Evolutionary conservation across 2,113 vertebrate species (phyloP).

Genomic region (Gracilinanus agilis): DNA sequence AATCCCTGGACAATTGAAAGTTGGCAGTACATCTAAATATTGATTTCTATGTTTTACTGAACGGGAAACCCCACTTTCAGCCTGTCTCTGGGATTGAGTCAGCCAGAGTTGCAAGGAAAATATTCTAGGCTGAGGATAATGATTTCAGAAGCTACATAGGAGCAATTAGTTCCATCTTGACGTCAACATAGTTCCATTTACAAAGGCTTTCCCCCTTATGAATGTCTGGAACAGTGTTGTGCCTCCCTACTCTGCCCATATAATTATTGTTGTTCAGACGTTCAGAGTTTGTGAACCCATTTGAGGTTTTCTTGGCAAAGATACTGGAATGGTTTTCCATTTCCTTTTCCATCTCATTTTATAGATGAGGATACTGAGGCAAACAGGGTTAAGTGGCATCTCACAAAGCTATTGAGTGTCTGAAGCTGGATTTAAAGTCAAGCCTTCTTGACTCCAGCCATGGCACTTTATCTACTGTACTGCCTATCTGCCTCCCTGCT

Average conservation of each 20-base stretch:
- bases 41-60: background rate
- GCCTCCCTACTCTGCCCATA: background rate
- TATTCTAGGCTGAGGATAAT: constrained; percentile 1
- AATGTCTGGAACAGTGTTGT: background rate
- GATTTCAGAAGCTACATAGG: background rate
- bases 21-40: constrained; percentile 33
- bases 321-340: too few relatives aligned
- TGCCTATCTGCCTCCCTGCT: background rate
- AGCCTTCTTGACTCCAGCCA: too few relatives aligned
- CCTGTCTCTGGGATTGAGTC: constrained; percentile 15
- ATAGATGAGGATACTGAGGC: too few relatives aligned
- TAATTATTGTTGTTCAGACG: background rate
- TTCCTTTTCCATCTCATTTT: too few relatives aligned
- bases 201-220: background rate
- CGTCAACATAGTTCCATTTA: background rate
- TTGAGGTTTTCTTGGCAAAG: too few relatives aligned
- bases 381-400: too few relatives aligned
- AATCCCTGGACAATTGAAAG: background rate
- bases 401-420: too few relatives aligned
- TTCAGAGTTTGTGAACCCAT: background rate
- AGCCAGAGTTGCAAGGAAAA: constrained; percentile 32
- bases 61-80: constrained; percentile 21
- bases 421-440: too few relatives aligned
- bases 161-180: background rate
- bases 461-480: background rate